Base-by-base conservation (phyloP, 2,797 vertebrate genomes). In the Cirrhinus mrigala region DNA sequence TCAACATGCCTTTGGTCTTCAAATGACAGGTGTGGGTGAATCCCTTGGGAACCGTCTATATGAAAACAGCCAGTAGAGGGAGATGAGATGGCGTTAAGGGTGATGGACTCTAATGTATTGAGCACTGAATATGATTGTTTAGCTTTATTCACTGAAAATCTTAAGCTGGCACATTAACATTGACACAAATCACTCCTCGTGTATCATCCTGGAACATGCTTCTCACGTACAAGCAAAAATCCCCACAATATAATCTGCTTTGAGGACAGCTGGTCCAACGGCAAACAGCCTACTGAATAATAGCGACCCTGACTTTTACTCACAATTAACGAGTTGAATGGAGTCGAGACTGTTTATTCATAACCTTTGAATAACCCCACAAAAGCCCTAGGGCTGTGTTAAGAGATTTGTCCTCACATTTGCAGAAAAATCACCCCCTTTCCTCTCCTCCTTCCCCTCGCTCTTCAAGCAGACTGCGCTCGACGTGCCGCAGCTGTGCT, bases 401-500 rank as follows among this genome's bases (percentile, higher is more conserved):
- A 82, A 75, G 73, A 71, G 79, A 78, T 82, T 76, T 89, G 77
- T 82, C 83, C 79, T 89, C 78, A 83, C 77, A 89, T 83, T 85
- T 87, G 81, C 79, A 68, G 77, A 75, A 56, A 20, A 79, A 85
- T 81, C 73, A 27, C 81, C 48, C 74, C 46, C 52, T 86, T 62
- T 33, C 64, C 20, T 82, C 70, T 29, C 24, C 75, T 74, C 75
- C 27, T 85, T 85, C 71, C 58, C 60, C 3, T 60, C 69, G 70
- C 70, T 74, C 78, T 85, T 75, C 44, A 69, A 87, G 79, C 52
- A 48, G 82, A 86, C 82, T 81, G 73, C 37, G 60, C 77, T 87
- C 79, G 81, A 89, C 68, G 22, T 86, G 89, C 79, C 73, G n/a
- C 87, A 90, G 89, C 87, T 91, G 87, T 89, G 90, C 52, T 83